A percentile compares a stretch with the other conserved stretches of the same genome.
phyloP scores from a whole-genome alignment of 1,140 invertebrate species.

The Drosophila mojavensis region DNA sequence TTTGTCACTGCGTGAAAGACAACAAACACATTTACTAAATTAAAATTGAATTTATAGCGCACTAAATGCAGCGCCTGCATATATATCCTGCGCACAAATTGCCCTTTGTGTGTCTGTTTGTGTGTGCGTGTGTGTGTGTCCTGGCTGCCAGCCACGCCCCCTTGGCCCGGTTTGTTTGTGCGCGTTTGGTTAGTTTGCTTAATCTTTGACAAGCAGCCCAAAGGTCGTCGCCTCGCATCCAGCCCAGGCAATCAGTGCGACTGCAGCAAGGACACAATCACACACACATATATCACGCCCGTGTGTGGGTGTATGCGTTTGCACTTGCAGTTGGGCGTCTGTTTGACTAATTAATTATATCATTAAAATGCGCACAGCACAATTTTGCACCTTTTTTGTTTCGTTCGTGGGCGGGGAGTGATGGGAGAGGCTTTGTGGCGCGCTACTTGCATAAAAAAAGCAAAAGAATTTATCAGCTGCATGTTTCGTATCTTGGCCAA shows the following conservation, averaged over 20 bases:
- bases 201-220: constrained; percentile 78
- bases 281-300: background rate
- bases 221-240: constrained; percentile 55
- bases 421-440: too few species aligned
- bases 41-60: constrained; percentile 81
- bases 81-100: constrained; percentile 45
- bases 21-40: constrained; percentile 80
- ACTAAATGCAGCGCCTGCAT: constrained; percentile 78
- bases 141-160: background rate
- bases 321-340: constrained; percentile 6
- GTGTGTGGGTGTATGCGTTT: constrained; percentile 3
- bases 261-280: constrained; percentile 35
- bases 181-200: constrained; percentile 74
- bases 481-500: constrained; percentile 21
- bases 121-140: background rate
- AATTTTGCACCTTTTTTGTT: constrained; percentile 38
- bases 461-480: constrained; percentile 38
- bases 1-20: constrained; percentile 51
- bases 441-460: constrained; percentile 19
- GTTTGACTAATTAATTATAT: constrained; percentile 49
- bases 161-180: constrained; percentile 51
- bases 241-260: constrained; percentile 56
- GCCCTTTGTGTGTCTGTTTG: constrained; percentile 2
- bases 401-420: too few species aligned
- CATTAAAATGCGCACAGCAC: constrained; percentile 43